These are phyloP conservation scores for Ecliptopera silaceata DNA, from an alignment of 2,888 invertebrate species.

Conservation along the genomic window DNA sequence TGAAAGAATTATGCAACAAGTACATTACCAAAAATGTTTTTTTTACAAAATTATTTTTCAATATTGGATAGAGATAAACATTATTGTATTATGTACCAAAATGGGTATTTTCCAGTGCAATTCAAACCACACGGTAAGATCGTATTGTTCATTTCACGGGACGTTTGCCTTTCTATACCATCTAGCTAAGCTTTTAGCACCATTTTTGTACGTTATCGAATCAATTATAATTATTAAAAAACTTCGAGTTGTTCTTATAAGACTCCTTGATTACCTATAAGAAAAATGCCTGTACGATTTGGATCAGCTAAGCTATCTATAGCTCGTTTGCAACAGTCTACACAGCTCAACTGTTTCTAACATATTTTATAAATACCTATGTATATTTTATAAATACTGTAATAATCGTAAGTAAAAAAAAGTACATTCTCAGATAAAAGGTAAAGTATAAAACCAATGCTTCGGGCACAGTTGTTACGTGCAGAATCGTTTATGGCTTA, in stretches of 20 bases:
- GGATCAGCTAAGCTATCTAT: too few relatives aligned
- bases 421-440: too few relatives aligned
- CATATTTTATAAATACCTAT: too few relatives aligned
- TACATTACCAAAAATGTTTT: too few relatives aligned
- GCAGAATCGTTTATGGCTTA: slow-evolving; percentile 7
- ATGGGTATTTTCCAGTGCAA: slow-evolving; percentile 1
- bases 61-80: background rate
- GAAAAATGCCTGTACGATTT: too few relatives aligned
- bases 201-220: background rate
- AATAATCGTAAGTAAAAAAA: too few relatives aligned
- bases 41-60: background rate
- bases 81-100: background rate
- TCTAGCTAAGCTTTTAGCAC: background rate
- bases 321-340: too few relatives aligned
- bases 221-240: background rate
- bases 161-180: slow-evolving; percentile 20
- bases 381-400: too few relatives aligned
- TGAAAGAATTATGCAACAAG: too few relatives aligned
- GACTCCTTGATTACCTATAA: too few relatives aligned
- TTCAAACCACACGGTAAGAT: slow-evolving; percentile 1
- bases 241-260: too few relatives aligned
- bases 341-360: too few relatives aligned
- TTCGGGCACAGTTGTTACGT: background rate
- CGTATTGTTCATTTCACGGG: slow-evolving; percentile 32
- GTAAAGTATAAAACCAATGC: background rate